phyloP scores from a whole-genome alignment of 2,113 vertebrate species.

The Rallus limicola region DNA sequence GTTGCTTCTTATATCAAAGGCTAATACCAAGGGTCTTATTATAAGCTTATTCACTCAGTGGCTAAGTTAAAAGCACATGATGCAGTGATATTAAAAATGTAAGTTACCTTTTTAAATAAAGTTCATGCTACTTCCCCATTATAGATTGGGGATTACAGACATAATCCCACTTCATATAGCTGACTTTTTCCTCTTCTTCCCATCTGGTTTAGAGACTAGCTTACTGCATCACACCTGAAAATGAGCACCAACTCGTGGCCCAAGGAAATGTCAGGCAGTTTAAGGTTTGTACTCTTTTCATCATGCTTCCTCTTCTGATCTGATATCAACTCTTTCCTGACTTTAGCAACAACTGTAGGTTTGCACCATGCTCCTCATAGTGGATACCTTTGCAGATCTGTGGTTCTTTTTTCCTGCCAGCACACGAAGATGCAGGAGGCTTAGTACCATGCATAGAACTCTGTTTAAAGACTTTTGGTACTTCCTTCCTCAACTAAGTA shows the following conservation, averaged over 20 bases:
- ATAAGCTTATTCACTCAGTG: background rate
- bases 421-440: background rate
- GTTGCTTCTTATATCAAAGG: slow-evolving; percentile 46
- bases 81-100: slow-evolving; percentile 32
- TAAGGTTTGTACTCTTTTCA: slow-evolving; percentile 76
- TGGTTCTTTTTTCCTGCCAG: background rate
- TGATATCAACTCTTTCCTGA: background rate
- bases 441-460: rapidly evolving
- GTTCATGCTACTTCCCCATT: slow-evolving; percentile 13
- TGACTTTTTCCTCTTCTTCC: slow-evolving; percentile 4
- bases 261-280: slow-evolving; percentile 92
- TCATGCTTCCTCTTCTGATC: background rate
- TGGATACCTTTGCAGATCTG: background rate
- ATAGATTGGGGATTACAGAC: slow-evolving; percentile 1
- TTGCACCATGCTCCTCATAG: background rate
- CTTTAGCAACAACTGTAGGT: background rate
- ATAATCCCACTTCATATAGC: background rate
- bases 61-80: background rate
- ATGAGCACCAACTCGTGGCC: slow-evolving; percentile 91
- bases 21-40: slow-evolving; percentile 14
- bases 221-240: slow-evolving; percentile 94
- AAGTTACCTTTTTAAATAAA: slow-evolving; percentile 41
- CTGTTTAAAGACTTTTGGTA: background rate
- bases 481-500: background rate
- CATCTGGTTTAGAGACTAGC: slow-evolving; percentile 86